These are phyloP conservation scores for Anolis carolinensis DNA, from an alignment of 2,113 vertebrate genomes.

Conservation along the genomic window DNA sequence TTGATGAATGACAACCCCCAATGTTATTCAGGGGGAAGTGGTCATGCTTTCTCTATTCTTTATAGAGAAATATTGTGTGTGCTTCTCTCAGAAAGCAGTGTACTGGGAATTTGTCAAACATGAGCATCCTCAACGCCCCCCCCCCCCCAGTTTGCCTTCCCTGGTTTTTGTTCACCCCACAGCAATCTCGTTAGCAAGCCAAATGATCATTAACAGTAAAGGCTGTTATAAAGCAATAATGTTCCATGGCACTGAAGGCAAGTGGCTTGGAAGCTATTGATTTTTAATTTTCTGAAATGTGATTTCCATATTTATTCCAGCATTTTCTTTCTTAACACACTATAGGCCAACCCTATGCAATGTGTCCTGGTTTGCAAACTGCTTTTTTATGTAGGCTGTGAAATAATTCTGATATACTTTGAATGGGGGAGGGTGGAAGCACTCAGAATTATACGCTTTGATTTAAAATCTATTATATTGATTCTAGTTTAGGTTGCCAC, in stretches of 20 bases:
- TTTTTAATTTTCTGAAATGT: slow-evolving; percentile 30
- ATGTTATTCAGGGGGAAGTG: no score
- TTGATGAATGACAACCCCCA: background rate
- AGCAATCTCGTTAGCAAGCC: slow-evolving; percentile 1
- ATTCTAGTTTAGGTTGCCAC: background rate
- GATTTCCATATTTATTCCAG: slow-evolving; percentile 31
- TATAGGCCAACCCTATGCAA: background rate
- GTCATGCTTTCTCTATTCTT: no score
- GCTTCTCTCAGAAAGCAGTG: background rate
- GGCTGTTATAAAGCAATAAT: background rate
- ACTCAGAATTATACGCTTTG: background rate
- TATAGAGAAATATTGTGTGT: no score
- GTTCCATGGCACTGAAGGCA: background rate
- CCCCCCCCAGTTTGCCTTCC: background rate
- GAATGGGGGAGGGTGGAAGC: background rate
- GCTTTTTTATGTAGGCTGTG: background rate
- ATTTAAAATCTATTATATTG: background rate
- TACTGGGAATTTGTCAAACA: background rate
- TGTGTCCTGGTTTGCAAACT: slow-evolving; percentile 1
- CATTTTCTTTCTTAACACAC: slow-evolving; percentile 8
- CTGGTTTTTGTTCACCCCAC: background rate
- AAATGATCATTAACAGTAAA: slow-evolving; percentile 2
- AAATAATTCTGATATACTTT: background rate
- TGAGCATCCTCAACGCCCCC: background rate
- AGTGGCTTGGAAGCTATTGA: background rate